These are phyloP conservation scores for Daubentonia madagascariensis DNA, from an alignment of 2,113 vertebrate species.

Conservation along the genomic window DNA sequence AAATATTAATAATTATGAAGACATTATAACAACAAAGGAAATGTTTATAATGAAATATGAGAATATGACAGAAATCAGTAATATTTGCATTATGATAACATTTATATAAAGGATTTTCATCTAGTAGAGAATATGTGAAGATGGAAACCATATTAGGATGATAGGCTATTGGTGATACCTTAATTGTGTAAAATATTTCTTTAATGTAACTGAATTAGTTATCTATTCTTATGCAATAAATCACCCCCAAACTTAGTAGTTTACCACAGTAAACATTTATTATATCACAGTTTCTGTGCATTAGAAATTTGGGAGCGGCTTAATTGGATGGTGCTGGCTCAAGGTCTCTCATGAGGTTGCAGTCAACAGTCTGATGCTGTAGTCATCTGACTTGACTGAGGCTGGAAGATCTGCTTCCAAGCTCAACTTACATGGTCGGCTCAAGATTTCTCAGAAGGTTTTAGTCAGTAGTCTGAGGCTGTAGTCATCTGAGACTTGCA, in stretches of 20 bases:
- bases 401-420: not conserved
- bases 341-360: not conserved
- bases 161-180: not conserved
- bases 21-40: not conserved
- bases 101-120: not conserved
- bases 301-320: not conserved
- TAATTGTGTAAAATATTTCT: not conserved
- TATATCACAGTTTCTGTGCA: not conserved
- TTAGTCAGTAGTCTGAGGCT: not conserved
- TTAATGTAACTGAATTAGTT: not conserved
- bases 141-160: not conserved
- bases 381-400: not conserved
- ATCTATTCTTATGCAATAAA: not conserved
- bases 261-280: not conserved
- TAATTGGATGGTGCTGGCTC: not conserved
- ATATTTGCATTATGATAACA: not conserved
- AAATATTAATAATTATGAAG: constrained; percentile 10
- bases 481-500: not conserved
- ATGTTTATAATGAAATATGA: not conserved
- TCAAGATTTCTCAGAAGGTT: not conserved
- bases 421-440: too few species aligned
- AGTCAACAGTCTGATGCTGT: not conserved
- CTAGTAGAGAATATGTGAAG: not conserved
- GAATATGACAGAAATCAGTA: not conserved
- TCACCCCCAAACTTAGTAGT: not conserved